phyloP scores from a whole-genome alignment of 2,888 invertebrate species.

The Petrolisthes cinctipes region DNA sequence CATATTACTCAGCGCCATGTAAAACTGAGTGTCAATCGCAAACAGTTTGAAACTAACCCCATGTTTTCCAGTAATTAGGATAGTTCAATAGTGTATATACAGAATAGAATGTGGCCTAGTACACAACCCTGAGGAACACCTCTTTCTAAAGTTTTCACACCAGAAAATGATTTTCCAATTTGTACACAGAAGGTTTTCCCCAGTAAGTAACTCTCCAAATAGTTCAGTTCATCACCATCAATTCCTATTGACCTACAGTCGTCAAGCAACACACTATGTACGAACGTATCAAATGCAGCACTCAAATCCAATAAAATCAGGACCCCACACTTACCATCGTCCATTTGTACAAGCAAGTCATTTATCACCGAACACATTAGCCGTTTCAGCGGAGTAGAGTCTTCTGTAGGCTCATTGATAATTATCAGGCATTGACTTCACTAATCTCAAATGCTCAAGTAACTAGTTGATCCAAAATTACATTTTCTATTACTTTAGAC shows the following conservation, averaged over 20 bases:
- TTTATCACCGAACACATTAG: slow-evolving; percentile 26
- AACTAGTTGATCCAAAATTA: slow-evolving; percentile 10
- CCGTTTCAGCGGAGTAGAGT: slow-evolving; percentile 11
- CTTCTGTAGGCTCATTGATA: slow-evolving; percentile 23
- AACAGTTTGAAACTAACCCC: slow-evolving; percentile 17
- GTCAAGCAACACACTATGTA: slow-evolving; percentile 15
- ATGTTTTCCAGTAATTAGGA: slow-evolving; percentile 4
- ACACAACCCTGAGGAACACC: slow-evolving; percentile 14
- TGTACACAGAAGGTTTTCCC: no score
- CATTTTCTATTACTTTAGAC: slow-evolving; percentile 24
- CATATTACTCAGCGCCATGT: slow-evolving; percentile 7
- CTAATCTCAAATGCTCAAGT: neutral
- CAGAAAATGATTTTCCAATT: slow-evolving; percentile 17
- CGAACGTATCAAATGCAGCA: no score
- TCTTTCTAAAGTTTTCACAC: slow-evolving; percentile 15
- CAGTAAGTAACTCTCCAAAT: no score
- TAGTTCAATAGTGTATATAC: neutral
- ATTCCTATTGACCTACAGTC: neutral
- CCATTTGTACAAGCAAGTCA: neutral
- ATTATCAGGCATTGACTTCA: slow-evolving; percentile 11
- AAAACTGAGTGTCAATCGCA: neutral
- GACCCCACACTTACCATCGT: no score
- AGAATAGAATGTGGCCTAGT: slow-evolving; percentile 15
- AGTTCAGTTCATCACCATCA: no score
- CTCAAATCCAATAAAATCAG: no score